Percentiles rank a stretch among this genome's conserved stretches.
Conservation (phyloP, 2,888 invertebrate genomes). For the Poecilus cupreus region DNA sequence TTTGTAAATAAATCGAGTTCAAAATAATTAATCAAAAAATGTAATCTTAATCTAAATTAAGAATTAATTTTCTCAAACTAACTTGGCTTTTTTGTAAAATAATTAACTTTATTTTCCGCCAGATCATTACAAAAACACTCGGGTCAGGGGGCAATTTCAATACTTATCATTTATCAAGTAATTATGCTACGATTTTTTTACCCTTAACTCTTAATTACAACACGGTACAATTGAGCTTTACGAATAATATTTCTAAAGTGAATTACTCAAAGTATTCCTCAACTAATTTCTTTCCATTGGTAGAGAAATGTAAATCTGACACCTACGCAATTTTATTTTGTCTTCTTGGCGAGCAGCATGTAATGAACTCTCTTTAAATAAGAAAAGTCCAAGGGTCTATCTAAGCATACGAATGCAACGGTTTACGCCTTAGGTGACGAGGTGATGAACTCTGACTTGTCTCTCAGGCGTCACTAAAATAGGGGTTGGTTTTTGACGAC, state of each 20-base stretch:
- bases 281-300: constrained; percentile 28
- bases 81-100: constrained; percentile 31
- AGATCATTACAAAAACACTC: constrained; percentile 7
- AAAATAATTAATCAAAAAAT: constrained; percentile 45
- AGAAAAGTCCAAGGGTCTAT: background rate
- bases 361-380: constrained; percentile 39
- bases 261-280: too few species aligned
- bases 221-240: too few species aligned
- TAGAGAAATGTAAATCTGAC: constrained; percentile 36
- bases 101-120: constrained; percentile 18
- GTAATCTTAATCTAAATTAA: constrained; percentile 47
- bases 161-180: constrained; percentile 27
- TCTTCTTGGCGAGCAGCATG: background rate
- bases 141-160: background rate
- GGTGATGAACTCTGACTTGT: background rate
- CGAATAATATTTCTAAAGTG: too few species aligned
- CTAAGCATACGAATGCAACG: background rate
- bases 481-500: too few species aligned
- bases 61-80: constrained; percentile 36
- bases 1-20: constrained; percentile 44
- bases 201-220: background rate
- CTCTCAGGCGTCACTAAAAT: too few species aligned
- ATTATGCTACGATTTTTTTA: constrained; percentile 14
- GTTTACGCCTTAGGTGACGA: too few species aligned
- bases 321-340: background rate